Evolutionary conservation across 2,797 vertebrate species (phyloP), one percentile per base, ranked within the genome.

Genomic region (Helostoma temminkii): DNA sequence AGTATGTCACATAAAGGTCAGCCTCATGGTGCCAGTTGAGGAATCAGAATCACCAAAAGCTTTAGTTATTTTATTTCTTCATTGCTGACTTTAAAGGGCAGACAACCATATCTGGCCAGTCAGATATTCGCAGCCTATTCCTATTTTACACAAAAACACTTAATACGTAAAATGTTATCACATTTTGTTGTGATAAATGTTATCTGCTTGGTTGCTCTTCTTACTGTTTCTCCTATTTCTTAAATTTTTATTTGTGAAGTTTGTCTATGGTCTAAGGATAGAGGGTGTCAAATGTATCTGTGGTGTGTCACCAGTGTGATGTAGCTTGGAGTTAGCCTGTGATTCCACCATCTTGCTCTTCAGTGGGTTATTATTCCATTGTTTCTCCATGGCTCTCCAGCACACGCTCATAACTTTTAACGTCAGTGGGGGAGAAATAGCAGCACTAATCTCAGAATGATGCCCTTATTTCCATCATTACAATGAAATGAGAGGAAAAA

Each of bases 401-500:
- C 90, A 90, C 82, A 65, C 74, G 8, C 80, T 82, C 69, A 30
- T 88, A 86, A 83, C 1, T 12, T 68, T 81, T 71, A 88, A 83
- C 82, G 80, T 84, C 78, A 90, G 80, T 55, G 26, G 42, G 71
- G 79, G 80, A 82, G 83, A 84, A 89, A 87, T 84, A 80, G 85
- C 75, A 76, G 71, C 88, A 87, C 86, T 92, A 89, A 92, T 91
- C 84, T 91, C 84, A 90, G 91, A 93, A 93, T 93, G 91, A 93
- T 93, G 86, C 88, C 84, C 90, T 93, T 94, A 93, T 93, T 94
- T 94, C 91, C 92, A 93, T 92, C 90, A 93, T 93, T 89, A 91
- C 89, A 90, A 91, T 91, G 88, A 92, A 85, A 91, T 69, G 73
- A 72, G 72, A 68, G 78, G 75, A 56, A 74, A 78, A 85, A 88